Percentiles rank a stretch among this genome's conserved stretches.
Evolutionary conservation across 2,113 vertebrate species (phyloP).

Genomic region (Epinephelus lanceolatus): DNA sequence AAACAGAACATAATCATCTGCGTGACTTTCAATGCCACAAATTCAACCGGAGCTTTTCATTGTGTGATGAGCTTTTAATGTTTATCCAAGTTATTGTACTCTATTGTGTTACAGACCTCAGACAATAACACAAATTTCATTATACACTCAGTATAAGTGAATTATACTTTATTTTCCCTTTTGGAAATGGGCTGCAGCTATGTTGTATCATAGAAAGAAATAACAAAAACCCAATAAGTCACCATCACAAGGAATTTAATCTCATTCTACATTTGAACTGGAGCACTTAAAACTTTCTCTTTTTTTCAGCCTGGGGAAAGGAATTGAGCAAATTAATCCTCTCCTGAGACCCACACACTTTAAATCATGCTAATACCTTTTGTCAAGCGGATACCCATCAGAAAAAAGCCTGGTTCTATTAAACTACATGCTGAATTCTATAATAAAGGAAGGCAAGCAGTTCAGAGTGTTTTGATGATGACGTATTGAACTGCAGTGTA

Average conservation of each 20-base stretch:
- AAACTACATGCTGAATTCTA: slow-evolving; percentile 25
- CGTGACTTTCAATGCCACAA: not conserved
- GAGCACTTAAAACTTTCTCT: slow-evolving; percentile 34
- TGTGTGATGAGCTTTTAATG: slow-evolving; percentile 4
- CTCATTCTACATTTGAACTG: slow-evolving; percentile 54
- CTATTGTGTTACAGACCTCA: slow-evolving; percentile 19
- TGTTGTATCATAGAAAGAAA: slow-evolving; percentile 35
- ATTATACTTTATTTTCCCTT: slow-evolving; percentile 23
- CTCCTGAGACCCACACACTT: slow-evolving; percentile 55
- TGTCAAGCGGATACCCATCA: slow-evolving; percentile 56
- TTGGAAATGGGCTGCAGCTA: slow-evolving; percentile 28
- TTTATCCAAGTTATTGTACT: not conserved
- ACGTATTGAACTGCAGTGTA: not conserved
- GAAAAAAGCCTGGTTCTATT: slow-evolving; percentile 29
- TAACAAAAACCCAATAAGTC: slow-evolving; percentile 58
- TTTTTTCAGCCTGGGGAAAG: slow-evolving; percentile 37
- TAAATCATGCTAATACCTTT: slow-evolving; percentile 68
- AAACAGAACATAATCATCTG: not conserved
- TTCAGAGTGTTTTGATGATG: slow-evolving; percentile 17
- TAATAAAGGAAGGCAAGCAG: slow-evolving; percentile 1
- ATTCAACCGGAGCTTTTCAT: not conserved
- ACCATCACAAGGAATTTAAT: slow-evolving; percentile 59
- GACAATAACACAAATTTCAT: slow-evolving; percentile 44
- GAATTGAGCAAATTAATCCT: slow-evolving; percentile 59
- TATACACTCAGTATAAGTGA: slow-evolving; percentile 16